phyloP scores from a whole-genome alignment of 1,140 invertebrate genomes.

The Drosophila busckii region DNA sequence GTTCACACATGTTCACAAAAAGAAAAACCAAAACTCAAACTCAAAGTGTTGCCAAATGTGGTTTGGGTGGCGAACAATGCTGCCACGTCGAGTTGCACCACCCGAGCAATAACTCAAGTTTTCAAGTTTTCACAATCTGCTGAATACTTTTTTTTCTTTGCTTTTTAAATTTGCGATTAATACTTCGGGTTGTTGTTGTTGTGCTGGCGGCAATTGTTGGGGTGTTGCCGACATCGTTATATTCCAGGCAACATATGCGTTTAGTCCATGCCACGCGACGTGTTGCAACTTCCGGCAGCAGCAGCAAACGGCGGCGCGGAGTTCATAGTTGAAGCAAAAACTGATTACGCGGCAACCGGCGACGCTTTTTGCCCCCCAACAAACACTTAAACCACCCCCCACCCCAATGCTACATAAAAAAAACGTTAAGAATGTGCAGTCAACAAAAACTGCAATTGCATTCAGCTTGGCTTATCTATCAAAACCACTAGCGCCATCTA shows the following conservation, averaged over 20 bases:
- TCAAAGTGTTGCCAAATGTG: constrained; percentile 35
- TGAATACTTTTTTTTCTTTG: constrained; percentile 10
- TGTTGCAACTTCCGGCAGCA: constrained; percentile 65
- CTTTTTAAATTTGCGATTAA: constrained; percentile 52
- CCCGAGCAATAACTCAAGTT: constrained; percentile 51
- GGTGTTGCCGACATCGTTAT: constrained; percentile 42
- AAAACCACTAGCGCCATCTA: constrained; percentile 49
- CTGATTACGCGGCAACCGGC: constrained; percentile 67
- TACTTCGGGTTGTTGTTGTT: constrained; percentile 1
- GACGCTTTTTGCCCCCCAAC: constrained; percentile 56
- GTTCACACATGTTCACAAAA: constrained; percentile 72
- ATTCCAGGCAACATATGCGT: constrained; percentile 55
- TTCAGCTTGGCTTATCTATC: constrained; percentile 24
- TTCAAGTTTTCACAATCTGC: constrained; percentile 15
- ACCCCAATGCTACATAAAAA: no score
- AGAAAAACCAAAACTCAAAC: constrained; percentile 19
- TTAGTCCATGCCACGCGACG: constrained; percentile 46
- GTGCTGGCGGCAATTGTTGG: constrained; percentile 43
- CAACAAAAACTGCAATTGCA: constrained; percentile 30
- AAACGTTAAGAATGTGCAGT: constrained; percentile 4
- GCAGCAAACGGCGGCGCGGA: not conserved
- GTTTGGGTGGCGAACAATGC: constrained; percentile 44
- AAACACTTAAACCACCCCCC: no score
- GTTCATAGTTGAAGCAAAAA: constrained; percentile 39
- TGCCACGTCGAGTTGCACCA: not conserved